phyloP scores from a whole-genome alignment of 2,797 vertebrate species.

The Podargus strigoides region DNA sequence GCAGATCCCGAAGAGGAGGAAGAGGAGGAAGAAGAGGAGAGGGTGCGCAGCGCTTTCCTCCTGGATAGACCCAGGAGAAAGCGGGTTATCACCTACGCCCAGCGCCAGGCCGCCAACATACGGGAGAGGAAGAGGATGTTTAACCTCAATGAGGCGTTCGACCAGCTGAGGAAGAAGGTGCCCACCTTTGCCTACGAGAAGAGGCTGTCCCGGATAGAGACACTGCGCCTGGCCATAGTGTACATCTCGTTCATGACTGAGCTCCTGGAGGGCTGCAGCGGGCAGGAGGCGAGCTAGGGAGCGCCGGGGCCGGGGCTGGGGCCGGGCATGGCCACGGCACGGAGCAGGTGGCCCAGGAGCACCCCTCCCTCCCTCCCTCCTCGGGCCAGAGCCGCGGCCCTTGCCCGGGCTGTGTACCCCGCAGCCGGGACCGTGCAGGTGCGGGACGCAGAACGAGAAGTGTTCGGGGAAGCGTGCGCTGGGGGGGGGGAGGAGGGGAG shows the following conservation, averaged over 20 bases:
- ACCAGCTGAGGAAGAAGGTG: constrained; percentile 90
- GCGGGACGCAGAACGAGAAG: background rate
- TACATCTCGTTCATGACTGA: constrained; percentile 98
- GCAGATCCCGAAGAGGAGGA: constrained; percentile 49
- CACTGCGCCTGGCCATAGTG: constrained; percentile 90
- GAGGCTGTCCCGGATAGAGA: constrained; percentile 93
- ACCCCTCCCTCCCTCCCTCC: no score
- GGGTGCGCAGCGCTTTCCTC: constrained; percentile 16
- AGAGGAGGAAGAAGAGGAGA: constrained; percentile 54
- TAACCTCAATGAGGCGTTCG: constrained; percentile 95
- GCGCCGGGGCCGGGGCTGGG: background rate
- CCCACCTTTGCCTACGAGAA: constrained; percentile 98
- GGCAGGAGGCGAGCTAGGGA: constrained; percentile 31
- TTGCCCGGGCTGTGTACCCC: background rate
- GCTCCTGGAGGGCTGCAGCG: constrained; percentile 76
- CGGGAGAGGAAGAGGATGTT: constrained; percentile 94
- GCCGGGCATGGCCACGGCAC: background rate
- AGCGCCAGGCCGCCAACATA: constrained; percentile 93
- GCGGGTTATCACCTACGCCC: constrained; percentile 87
- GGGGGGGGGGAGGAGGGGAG: no score
- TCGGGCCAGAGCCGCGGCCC: background rate
- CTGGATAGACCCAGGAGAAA: constrained; percentile 82
- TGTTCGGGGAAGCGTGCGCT: background rate
- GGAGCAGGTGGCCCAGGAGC: background rate
- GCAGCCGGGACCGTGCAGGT: background rate